A percentile compares a stretch with the other conserved stretches of the same genome.
Conservation (phyloP, 2,888 invertebrate species). For the Poecilobothrus nobilitatus region DNA sequence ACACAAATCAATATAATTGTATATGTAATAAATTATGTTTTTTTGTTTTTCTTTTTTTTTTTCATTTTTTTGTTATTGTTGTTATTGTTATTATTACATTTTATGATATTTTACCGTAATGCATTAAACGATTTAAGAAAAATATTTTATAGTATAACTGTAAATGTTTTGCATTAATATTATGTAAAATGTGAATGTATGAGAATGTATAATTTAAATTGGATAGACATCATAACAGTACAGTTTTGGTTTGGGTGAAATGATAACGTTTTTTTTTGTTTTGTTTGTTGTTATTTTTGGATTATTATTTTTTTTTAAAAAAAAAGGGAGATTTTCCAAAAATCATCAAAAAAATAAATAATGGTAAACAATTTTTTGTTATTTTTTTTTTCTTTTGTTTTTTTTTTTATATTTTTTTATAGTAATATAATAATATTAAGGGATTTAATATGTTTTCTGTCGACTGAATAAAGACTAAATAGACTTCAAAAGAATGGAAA, state of each 20-base stretch:
- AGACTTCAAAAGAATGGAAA: neutral
- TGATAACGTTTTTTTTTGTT: neutral
- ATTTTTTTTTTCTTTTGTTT: neutral
- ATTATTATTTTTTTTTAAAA: neutral
- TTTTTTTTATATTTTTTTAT: neutral
- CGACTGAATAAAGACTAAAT: neutral
- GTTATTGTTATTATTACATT: neutral
- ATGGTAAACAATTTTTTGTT: too few relatives aligned
- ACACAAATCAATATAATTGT: neutral
- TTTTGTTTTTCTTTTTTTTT: neutral
- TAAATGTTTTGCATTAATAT: neutral
- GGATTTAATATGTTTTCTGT: conserved; percentile 4
- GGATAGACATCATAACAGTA: neutral
- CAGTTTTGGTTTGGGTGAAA: neutral
- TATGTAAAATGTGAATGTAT: neutral
- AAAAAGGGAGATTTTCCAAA: neutral
- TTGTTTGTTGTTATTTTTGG: neutral
- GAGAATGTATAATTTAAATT: neutral
- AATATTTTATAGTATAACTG: neutral
- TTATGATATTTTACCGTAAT: neutral
- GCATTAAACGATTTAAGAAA: neutral
- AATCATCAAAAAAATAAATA: neutral
- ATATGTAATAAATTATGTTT: neutral
- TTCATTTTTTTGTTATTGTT: neutral
- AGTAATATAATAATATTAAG: neutral